Evolutionary conservation across 2,113 vertebrate species (phyloP).

Genomic region (Datnioides undecimradiatus): DNA sequence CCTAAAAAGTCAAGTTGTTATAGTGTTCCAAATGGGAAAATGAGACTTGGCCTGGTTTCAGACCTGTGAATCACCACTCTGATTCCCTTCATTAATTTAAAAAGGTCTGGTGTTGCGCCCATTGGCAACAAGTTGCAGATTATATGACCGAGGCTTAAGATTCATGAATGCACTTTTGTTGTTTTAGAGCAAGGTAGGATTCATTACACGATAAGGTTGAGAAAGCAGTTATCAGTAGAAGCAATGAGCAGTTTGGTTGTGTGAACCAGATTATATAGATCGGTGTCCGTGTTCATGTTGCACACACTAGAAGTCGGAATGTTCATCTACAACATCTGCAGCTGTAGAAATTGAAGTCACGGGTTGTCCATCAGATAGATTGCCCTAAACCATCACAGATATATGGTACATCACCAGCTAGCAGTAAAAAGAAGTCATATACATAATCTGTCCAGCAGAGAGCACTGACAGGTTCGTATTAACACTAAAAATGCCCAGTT

Average conservation of each 20-base stretch:
- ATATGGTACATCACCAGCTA: not conserved
- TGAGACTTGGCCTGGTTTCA: slow-evolving; percentile 2
- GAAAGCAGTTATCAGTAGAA: not conserved
- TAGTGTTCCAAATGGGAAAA: slow-evolving; percentile 23
- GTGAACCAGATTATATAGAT: not conserved
- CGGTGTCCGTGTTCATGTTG: not conserved
- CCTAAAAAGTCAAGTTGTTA: slow-evolving; percentile 1
- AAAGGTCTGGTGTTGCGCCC: not conserved
- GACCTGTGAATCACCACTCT: slow-evolving; percentile 9
- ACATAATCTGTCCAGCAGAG: not conserved
- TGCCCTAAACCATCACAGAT: accelerated
- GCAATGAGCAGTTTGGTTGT: not conserved
- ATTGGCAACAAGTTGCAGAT: not conserved
- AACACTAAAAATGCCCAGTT: not conserved
- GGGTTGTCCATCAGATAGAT: not conserved
- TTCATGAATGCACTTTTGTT: not conserved
- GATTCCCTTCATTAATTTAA: not conserved
- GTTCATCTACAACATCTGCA: not conserved
- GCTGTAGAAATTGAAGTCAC: not conserved
- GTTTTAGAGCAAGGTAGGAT: not conserved
- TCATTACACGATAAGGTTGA: not conserved
- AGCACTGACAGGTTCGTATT: not conserved
- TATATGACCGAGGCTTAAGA: not conserved
- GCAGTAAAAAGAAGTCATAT: not conserved
- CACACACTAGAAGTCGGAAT: not conserved